These are phyloP conservation scores for Eupithecia pulchellata DNA, from an alignment of 2,888 invertebrate genomes.

Conservation along the genomic window DNA sequence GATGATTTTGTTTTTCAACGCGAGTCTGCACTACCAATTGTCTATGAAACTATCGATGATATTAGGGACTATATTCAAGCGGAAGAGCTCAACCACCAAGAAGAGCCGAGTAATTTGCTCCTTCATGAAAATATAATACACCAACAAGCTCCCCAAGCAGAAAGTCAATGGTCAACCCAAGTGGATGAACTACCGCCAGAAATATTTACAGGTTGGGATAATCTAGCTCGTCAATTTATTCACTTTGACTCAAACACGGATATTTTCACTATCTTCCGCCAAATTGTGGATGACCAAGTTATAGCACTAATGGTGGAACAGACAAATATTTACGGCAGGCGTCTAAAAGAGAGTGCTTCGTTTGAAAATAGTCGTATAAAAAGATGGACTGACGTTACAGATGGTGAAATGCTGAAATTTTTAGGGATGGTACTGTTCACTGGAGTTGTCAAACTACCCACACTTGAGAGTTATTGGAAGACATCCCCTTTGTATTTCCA, in stretches of 20 bases:
- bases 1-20: constrained; percentile 4
- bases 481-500: not conserved
- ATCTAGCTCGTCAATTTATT: constrained; percentile 26
- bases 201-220: constrained; percentile 22
- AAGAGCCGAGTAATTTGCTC: constrained; percentile 17
- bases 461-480: constrained; percentile 13
- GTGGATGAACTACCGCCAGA: constrained; percentile 21
- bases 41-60: constrained; percentile 24
- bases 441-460: constrained; percentile 13
- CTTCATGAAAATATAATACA: constrained; percentile 21
- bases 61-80: constrained; percentile 25
- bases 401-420: constrained; percentile 19
- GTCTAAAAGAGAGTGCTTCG: constrained; percentile 19
- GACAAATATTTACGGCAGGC: constrained; percentile 24
- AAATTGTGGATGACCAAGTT: constrained; percentile 20
- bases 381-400: constrained; percentile 17
- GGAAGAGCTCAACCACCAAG: constrained; percentile 20
- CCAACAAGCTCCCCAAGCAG: constrained; percentile 11
- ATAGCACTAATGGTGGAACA: constrained; percentile 26
- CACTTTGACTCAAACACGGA: constrained; percentile 22
- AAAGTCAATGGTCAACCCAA: constrained; percentile 24
- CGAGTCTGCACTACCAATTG: constrained; percentile 8
- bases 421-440: constrained; percentile 12
- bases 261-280: constrained; percentile 22
- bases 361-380: constrained; percentile 11